A percentile compares a stretch with the other conserved stretches of the same genome.
These are phyloP conservation scores for Tachycineta bicolor DNA, from an alignment of 2,113 vertebrate genomes.

Conservation along the genomic window DNA sequence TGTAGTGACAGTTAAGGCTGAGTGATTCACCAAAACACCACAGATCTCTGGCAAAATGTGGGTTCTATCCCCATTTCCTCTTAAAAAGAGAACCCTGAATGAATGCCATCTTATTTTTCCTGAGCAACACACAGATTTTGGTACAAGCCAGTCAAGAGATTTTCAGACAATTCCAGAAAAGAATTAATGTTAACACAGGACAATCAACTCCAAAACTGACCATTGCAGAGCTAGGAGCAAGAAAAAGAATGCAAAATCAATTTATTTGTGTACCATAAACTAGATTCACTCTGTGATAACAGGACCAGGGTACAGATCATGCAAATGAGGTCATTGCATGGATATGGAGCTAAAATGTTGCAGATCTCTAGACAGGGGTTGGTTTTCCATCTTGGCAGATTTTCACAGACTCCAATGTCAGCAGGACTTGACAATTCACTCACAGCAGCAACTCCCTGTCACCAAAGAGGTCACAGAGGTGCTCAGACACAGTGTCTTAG, in stretches of 20 bases:
- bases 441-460: not conserved
- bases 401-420: not conserved
- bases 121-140: not conserved
- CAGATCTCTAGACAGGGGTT: not conserved
- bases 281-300: not conserved
- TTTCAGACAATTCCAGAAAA: not conserved
- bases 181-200: not conserved
- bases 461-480: not conserved
- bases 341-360: not conserved
- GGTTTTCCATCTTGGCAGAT: not conserved
- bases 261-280: not conserved
- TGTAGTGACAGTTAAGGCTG: not conserved
- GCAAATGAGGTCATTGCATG: not conserved
- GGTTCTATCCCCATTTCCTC: not conserved
- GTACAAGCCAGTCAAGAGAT: fast-evolving
- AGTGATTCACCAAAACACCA: not conserved
- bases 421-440: not conserved
- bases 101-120: not conserved
- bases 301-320: not conserved
- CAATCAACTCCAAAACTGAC: not conserved
- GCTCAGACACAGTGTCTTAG: not conserved
- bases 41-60: not conserved
- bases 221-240: not conserved
- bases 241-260: not conserved
- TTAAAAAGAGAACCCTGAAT: not conserved